Evolutionary conservation across 2,797 vertebrate genomes (phyloP).

Genomic region (Acanthurus tractus): DNA sequence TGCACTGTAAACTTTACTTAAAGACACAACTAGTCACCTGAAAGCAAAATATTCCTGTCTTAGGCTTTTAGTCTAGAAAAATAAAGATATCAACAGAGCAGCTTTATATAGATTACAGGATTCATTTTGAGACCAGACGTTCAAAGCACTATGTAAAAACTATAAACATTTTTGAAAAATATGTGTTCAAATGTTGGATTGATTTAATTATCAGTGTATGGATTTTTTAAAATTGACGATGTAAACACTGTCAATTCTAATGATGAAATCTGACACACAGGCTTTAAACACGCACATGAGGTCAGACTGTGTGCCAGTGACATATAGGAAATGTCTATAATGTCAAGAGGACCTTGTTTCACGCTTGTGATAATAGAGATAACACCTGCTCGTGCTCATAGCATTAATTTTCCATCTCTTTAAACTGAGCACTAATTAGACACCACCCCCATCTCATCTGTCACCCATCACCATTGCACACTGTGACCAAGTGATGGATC

Average conservation of each 20-base stretch:
- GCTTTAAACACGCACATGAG: slow-evolving; percentile 1
- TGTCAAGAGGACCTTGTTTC: slow-evolving; percentile 8
- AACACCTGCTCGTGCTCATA: not conserved
- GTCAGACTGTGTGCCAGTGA: slow-evolving; percentile 22
- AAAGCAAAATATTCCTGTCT: too few relatives aligned
- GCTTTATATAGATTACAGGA: not conserved
- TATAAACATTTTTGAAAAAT: not conserved
- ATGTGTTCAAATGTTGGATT: too few relatives aligned
- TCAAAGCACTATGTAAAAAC: not conserved
- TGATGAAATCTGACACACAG: not conserved
- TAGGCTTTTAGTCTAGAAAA: not conserved
- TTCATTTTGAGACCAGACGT: not conserved
- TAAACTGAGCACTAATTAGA: slow-evolving; percentile 33
- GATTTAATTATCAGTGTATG: not conserved
- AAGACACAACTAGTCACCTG: too few relatives aligned
- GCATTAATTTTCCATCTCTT: slow-evolving; percentile 16
- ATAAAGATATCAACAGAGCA: not conserved
- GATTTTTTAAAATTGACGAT: not conserved
- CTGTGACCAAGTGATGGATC: slow-evolving; percentile 29
- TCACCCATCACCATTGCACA: slow-evolving; percentile 25
- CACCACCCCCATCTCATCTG: slow-evolving; percentile 12
- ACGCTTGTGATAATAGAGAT: not conserved
- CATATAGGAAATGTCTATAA: slow-evolving; percentile 34
- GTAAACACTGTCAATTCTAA: not conserved
- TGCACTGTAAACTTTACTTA: too few relatives aligned